Conservation (phyloP, 2,113 vertebrate genomes). For the Dipodomys ordii region DNA sequence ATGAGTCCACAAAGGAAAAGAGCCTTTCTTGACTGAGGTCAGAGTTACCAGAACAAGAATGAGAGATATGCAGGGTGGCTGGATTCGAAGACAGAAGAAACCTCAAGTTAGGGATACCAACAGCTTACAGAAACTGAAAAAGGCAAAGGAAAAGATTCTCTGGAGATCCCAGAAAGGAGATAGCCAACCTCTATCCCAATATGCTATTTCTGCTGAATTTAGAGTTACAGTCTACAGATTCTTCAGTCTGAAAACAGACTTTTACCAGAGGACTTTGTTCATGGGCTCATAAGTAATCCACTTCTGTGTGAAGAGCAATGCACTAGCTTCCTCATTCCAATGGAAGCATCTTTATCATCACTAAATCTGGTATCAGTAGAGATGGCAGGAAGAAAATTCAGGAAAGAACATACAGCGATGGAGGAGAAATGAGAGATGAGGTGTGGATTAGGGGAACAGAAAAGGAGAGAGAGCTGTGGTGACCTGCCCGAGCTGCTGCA, state of each 20-base stretch:
- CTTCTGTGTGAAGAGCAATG: background rate
- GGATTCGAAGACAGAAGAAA: background rate
- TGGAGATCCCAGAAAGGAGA: background rate
- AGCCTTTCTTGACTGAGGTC: background rate
- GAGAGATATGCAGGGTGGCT: background rate
- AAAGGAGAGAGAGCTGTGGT: background rate
- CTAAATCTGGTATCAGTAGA: background rate
- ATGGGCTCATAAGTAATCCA: background rate
- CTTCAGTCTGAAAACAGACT: background rate
- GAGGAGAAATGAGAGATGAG: background rate
- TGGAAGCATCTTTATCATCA: background rate
- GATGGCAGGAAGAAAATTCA: background rate
- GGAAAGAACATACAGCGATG: background rate
- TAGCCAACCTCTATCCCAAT: background rate
- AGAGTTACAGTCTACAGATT: background rate
- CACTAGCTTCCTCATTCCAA: background rate
- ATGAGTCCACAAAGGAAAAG: background rate
- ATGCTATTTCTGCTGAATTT: too few species aligned
- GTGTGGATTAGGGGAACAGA: background rate
- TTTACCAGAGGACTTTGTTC: background rate
- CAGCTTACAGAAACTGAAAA: too few species aligned
- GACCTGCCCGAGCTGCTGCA: background rate
- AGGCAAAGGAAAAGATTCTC: background rate
- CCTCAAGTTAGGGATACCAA: background rate
- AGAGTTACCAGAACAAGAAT: background rate